phyloP scores from a whole-genome alignment of 2,113 vertebrate genomes.

The Colossoma macropomum region DNA sequence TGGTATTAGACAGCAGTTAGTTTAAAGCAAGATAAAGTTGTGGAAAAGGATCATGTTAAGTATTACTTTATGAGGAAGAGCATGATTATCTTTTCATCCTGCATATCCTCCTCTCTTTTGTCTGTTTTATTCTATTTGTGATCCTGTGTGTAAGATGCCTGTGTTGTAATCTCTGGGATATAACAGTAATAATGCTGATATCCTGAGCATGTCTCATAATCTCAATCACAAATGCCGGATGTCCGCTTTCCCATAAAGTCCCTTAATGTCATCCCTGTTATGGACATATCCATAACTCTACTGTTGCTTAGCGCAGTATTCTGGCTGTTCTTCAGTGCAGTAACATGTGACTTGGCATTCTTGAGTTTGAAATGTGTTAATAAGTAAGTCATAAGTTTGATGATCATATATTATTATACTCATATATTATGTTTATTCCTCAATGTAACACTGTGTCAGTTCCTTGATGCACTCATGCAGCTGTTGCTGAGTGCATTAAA shows the following conservation, averaged over 20 bases:
- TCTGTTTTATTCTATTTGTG: constrained; percentile 55
- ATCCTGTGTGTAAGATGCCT: constrained; percentile 50
- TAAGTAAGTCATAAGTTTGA: too few relatives aligned
- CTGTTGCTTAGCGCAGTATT: too few relatives aligned
- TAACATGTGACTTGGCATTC: too few relatives aligned
- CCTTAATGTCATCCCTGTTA: not conserved
- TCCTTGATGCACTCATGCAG: too few relatives aligned
- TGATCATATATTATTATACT: too few relatives aligned
- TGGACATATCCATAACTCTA: not conserved
- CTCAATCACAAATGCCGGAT: constrained; percentile 60
- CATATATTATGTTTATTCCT: too few relatives aligned
- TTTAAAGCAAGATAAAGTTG: not conserved
- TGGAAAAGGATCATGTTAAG: not conserved
- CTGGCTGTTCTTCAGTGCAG: too few relatives aligned
- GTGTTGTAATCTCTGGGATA: constrained; percentile 64
- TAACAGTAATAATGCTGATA: constrained; percentile 67
- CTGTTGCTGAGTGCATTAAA: too few relatives aligned
- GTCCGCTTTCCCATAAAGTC: constrained; percentile 61
- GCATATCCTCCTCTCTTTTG: not conserved
- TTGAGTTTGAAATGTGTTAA: too few relatives aligned
- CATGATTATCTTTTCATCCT: not conserved
- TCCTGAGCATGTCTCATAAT: constrained; percentile 68
- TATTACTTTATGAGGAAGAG: constrained; percentile 1
- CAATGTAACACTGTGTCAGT: too few relatives aligned
- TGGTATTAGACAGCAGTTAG: not conserved